A percentile compares a stretch with the other conserved stretches of the same genome.
Conservation (phyloP, 2,113 vertebrate genomes). For the Phainopepla nitens region DNA sequence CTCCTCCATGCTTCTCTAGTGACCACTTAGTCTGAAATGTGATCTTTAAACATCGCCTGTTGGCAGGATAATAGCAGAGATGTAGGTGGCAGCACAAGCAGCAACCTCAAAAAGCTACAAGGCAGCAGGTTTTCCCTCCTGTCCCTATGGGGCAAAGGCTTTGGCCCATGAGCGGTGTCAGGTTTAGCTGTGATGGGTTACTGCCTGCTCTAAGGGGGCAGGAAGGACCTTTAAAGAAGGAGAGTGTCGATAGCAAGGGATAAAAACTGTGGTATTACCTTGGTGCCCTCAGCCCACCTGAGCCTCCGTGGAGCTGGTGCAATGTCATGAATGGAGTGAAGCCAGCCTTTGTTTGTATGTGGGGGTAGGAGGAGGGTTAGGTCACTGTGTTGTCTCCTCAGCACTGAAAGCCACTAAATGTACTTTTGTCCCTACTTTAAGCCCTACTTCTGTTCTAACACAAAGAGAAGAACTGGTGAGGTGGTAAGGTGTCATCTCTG, state of each 20-base stretch:
- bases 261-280: fast-evolving
- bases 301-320: not conserved
- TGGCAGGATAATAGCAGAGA: not conserved
- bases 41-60: not conserved
- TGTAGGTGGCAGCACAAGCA: not conserved
- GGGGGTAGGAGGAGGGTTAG: fast-evolving
- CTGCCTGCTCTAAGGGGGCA: not conserved
- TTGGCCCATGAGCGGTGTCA: not conserved
- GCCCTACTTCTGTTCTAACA: not conserved
- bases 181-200: not conserved
- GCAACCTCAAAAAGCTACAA: not conserved
- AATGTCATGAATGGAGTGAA: not conserved
- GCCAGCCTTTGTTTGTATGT: not conserved
- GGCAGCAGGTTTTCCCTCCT: not conserved
- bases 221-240: not conserved
- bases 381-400: fast-evolving
- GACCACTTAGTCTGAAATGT: not conserved
- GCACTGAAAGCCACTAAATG: fast-evolving
- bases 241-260: not conserved
- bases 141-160: fast-evolving
- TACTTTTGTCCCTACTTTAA: not conserved
- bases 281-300: not conserved
- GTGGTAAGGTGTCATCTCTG: not conserved
- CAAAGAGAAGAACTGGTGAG: not conserved
- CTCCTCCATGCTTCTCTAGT: not conserved